Conservation (phyloP, 2,113 vertebrate genomes). For the Phrynocephalus versicolor region DNA sequence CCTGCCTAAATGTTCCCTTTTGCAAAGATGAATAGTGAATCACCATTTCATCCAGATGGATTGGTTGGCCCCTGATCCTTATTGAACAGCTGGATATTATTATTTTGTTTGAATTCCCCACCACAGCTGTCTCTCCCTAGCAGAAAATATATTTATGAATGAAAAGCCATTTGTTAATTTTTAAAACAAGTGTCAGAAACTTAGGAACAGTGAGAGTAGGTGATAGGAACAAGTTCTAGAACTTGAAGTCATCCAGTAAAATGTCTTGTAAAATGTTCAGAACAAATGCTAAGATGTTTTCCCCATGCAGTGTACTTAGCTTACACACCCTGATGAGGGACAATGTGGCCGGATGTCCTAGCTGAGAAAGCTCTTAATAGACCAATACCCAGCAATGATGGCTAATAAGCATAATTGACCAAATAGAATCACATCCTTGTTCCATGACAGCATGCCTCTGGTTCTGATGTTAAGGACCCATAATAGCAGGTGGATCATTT, state of each 20-base stretch:
- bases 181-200: background rate
- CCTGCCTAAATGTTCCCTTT: conserved; percentile 6
- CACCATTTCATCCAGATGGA: conserved; percentile 6
- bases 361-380: background rate
- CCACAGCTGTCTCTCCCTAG: background rate
- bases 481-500: background rate
- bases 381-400: background rate
- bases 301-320: background rate
- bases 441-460: background rate
- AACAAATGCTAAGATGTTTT: background rate
- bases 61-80: background rate
- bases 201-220: background rate
- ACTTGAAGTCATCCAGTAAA: background rate
- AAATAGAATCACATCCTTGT: no score
- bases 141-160: background rate
- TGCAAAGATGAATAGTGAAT: conserved; percentile 18
- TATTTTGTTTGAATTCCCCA: background rate
- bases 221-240: background rate
- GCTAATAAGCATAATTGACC: background rate
- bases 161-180: background rate
- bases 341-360: background rate
- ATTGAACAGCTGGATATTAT: conserved; percentile 6
- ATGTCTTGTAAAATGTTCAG: background rate
- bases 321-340: background rate
- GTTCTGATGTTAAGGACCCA: background rate